Evolutionary conservation across 2,113 vertebrate genomes (phyloP).

Genomic region (Epinephelus lanceolatus): DNA sequence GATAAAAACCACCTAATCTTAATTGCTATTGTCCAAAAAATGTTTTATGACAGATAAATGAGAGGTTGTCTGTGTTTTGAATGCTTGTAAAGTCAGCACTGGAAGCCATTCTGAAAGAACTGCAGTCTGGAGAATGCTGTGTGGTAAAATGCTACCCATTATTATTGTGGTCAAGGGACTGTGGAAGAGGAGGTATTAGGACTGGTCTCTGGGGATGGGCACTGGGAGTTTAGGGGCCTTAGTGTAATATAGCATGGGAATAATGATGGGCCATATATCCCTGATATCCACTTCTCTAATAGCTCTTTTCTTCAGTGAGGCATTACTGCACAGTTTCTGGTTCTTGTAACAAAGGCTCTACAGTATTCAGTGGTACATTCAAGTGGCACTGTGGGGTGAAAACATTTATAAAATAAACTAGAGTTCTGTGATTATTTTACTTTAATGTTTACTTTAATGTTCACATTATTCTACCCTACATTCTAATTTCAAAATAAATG

Average conservation of each 20-base stretch:
- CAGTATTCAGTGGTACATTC: background rate
- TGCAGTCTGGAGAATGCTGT: conserved; percentile 57
- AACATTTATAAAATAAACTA: background rate
- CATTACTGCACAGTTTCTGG: conserved; percentile 45
- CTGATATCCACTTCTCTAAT: conserved; percentile 70
- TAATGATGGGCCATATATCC: conserved; percentile 75
- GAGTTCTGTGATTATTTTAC: background rate
- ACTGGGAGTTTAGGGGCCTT: conserved; percentile 68
- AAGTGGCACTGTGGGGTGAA: background rate
- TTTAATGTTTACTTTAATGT: background rate
- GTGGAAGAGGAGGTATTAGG: conserved; percentile 79
- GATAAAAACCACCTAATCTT: conserved; percentile 38
- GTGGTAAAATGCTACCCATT: conserved; percentile 72
- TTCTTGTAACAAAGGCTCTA: conserved; percentile 17
- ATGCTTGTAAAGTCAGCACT: conserved; percentile 20
- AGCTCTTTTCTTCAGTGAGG: conserved; percentile 52
- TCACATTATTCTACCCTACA: background rate
- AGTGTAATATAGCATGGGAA: conserved; percentile 71
- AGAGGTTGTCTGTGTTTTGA: conserved; percentile 53
- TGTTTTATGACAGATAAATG: conserved; percentile 49
- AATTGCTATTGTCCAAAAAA: conserved; percentile 43
- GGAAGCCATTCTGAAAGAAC: conserved; percentile 65
- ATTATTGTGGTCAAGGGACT: conserved; percentile 78
- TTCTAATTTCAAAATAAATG: too few species aligned
- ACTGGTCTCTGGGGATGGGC: conserved; percentile 66